These are phyloP conservation scores for Zosterops lateralis DNA, from an alignment of 2,113 vertebrate species.

Conservation along the genomic window DNA sequence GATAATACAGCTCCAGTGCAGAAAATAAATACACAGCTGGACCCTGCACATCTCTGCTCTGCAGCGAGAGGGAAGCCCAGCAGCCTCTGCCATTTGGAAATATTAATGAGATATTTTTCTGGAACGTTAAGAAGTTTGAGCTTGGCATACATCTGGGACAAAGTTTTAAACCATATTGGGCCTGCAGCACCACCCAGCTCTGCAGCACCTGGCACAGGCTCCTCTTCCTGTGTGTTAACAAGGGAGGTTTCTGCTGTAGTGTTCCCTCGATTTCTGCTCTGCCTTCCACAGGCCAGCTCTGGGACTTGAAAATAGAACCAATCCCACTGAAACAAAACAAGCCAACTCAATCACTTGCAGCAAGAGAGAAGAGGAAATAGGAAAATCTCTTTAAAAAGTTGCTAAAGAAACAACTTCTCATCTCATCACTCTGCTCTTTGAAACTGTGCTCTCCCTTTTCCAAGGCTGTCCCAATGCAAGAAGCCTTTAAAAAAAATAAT, in stretches of 20 bases:
- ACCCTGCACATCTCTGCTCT: background rate
- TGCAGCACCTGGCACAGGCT: background rate
- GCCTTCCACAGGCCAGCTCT: background rate
- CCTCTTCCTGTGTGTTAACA: accelerated
- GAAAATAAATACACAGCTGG: background rate
- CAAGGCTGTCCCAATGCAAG: background rate
- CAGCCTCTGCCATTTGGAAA: background rate
- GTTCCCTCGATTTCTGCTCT: background rate
- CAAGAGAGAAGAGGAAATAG: background rate
- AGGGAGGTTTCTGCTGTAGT: background rate
- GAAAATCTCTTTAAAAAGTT: background rate
- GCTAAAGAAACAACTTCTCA: background rate
- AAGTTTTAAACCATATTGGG: background rate
- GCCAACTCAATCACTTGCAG: background rate
- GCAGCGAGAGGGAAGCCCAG: background rate
- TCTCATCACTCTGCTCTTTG: background rate
- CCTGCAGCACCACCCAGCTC: background rate
- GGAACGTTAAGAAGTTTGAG: background rate
- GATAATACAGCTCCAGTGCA: background rate
- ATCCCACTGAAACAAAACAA: background rate
- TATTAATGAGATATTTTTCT: accelerated
- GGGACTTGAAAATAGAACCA: background rate
- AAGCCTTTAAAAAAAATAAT: background rate
- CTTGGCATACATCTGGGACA: background rate
- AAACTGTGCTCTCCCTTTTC: background rate